Conservation (phyloP, 2,797 vertebrate species). For the Falco cherrug region DNA sequence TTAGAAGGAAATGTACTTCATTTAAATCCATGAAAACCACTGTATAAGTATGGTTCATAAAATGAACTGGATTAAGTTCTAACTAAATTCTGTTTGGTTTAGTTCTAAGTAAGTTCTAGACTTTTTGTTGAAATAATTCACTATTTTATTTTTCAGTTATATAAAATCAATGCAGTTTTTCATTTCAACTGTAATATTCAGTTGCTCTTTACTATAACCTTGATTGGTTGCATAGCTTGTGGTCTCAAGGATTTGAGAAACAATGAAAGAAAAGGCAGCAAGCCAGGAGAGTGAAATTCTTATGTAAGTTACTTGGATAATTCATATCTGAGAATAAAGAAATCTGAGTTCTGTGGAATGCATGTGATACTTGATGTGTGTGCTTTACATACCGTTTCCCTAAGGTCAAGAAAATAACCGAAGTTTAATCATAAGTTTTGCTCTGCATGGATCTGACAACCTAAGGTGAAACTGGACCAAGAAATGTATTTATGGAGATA, state of each 20-base stretch:
- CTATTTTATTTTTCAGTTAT: background rate
- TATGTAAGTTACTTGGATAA: background rate
- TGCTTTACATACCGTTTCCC: background rate
- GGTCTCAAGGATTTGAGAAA: background rate
- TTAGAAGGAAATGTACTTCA: background rate
- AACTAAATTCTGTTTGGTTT: background rate
- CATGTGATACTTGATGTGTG: background rate
- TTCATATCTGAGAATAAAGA: conserved; percentile 9
- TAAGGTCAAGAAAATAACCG: background rate
- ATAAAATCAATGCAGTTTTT: background rate
- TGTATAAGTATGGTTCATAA: background rate
- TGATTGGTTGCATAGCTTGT: background rate
- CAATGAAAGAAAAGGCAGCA: background rate
- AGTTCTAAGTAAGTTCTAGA: background rate
- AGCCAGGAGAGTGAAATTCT: background rate
- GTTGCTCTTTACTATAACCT: background rate
- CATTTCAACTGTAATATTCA: background rate
- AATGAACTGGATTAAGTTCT: background rate
- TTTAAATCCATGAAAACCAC: background rate
- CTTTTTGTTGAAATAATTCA: background rate
- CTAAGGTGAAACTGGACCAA: background rate
- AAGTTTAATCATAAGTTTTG: conserved; percentile 9
- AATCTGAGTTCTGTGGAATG: background rate
- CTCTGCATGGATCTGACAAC: background rate
- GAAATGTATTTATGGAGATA: background rate